A percentile compares a stretch with the other conserved stretches of the same genome.
phyloP scores from a whole-genome alignment of 2,113 vertebrate species.

The Podiceps cristatus region DNA sequence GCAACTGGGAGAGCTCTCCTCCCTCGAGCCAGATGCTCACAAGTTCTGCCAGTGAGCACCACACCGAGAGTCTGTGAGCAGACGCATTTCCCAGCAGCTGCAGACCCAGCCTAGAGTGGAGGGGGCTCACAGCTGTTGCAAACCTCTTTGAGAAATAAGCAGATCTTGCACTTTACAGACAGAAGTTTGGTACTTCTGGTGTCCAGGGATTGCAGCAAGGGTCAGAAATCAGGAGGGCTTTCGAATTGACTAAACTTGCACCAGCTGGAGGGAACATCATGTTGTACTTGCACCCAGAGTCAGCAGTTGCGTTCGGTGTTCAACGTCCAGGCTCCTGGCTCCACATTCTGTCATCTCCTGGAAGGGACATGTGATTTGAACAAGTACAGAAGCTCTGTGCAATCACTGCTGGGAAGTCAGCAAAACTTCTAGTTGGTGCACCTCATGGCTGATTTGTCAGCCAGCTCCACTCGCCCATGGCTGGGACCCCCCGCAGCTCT shows the following conservation, averaged over 20 bases:
- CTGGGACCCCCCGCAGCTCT: background rate
- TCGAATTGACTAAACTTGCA: background rate
- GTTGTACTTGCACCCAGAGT: accelerated
- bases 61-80: background rate
- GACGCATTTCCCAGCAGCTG: background rate
- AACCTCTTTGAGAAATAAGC: background rate
- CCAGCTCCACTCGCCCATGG: background rate
- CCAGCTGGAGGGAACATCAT: accelerated
- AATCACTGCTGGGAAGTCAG: background rate
- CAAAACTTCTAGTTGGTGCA: background rate
- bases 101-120: background rate
- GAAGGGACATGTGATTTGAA: background rate
- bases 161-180: background rate
- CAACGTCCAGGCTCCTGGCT: background rate
- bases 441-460: background rate
- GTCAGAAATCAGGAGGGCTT: background rate
- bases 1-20: background rate
- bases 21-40: background rate
- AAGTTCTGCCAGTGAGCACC: background rate
- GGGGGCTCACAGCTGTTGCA: background rate
- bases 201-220: background rate
- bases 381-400: background rate
- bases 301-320: background rate
- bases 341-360: background rate
- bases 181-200: background rate